These are phyloP conservation scores for Scaptomyza reducta DNA, from an alignment of 2,888 invertebrate species.

Conservation along the genomic window DNA sequence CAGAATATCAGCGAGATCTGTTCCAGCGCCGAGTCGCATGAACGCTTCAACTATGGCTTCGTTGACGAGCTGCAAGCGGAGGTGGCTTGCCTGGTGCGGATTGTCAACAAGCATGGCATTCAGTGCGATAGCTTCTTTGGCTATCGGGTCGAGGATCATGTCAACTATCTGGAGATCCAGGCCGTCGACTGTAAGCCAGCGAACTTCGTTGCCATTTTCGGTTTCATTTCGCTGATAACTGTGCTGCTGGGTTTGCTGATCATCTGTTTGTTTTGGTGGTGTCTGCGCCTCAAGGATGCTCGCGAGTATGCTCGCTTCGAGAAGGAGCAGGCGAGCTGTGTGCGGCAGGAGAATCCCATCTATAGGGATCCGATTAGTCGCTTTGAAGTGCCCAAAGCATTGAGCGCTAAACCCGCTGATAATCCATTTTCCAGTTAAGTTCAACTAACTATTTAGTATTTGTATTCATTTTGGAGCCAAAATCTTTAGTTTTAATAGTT, in stretches of 20 bases:
- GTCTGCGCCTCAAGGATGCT: constrained; percentile 85
- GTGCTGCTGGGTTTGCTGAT: constrained; percentile 85
- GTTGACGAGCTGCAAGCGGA: constrained; percentile 63
- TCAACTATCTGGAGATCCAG: constrained; percentile 75
- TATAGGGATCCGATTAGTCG: constrained; percentile 87
- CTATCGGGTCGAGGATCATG: constrained; percentile 68
- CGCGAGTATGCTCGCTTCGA: constrained; percentile 86
- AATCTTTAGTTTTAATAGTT: constrained; percentile 10
- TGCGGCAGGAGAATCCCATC: constrained; percentile 84
- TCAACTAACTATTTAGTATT: neutral
- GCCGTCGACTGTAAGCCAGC: constrained; percentile 69
- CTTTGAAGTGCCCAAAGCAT: constrained; percentile 85
- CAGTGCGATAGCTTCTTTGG: constrained; percentile 81
- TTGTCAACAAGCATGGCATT: constrained; percentile 74
- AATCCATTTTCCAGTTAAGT: constrained; percentile 67
- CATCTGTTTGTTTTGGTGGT: constrained; percentile 84
- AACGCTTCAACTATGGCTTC: constrained; percentile 74
- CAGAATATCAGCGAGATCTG: constrained; percentile 76
- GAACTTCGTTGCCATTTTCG: constrained; percentile 65
- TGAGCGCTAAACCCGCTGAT: constrained; percentile 59
- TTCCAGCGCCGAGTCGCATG: constrained; percentile 61
- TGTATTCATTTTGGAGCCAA: constrained; percentile 13
- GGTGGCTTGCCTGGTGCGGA: constrained; percentile 74
- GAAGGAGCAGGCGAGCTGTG: constrained; percentile 77
- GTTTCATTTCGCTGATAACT: constrained; percentile 84